phyloP scores from a whole-genome alignment of 2,888 invertebrate species.

The Drosophila demipolita region DNA sequence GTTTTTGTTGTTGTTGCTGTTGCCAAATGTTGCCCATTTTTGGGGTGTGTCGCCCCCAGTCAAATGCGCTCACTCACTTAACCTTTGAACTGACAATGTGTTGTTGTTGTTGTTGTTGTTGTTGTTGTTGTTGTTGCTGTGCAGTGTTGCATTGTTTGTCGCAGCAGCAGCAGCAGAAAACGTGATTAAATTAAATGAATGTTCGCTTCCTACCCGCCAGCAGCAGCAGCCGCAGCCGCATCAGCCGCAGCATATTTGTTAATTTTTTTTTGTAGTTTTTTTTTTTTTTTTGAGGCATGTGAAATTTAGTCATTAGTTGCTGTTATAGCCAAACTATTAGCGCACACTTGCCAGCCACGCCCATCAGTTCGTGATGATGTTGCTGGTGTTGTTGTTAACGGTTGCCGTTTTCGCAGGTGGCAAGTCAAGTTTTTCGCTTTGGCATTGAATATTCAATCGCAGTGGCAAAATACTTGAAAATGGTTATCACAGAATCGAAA shows the following conservation, averaged over 20 bases:
- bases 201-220: slow-evolving; percentile 70
- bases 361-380: slow-evolving; percentile 52
- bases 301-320: slow-evolving; percentile 79
- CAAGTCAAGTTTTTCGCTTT: slow-evolving; percentile 30
- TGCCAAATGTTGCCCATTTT: slow-evolving; percentile 54
- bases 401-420: slow-evolving; percentile 27
- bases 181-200: slow-evolving; percentile 79
- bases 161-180: slow-evolving; percentile 56
- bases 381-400: slow-evolving; percentile 31
- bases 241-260: not conserved
- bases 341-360: slow-evolving; percentile 72
- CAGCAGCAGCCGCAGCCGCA: slow-evolving; percentile 18
- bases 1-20: slow-evolving; percentile 52
- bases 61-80: slow-evolving; percentile 80
- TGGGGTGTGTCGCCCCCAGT: slow-evolving; percentile 76
- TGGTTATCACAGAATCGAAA: slow-evolving; percentile 40
- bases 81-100: slow-evolving; percentile 75
- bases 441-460: slow-evolving; percentile 59
- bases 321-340: slow-evolving; percentile 71
- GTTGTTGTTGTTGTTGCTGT: slow-evolving; percentile 19
- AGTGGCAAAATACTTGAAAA: slow-evolving; percentile 28
- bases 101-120: slow-evolving; percentile 29
- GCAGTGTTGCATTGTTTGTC: slow-evolving; percentile 62
- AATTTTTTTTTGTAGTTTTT: too few species aligned
- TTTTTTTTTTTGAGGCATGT: slow-evolving; percentile 51